Evolutionary conservation across 2,113 vertebrate species (phyloP).

Genomic region (Oreochromis tanganicae): DNA sequence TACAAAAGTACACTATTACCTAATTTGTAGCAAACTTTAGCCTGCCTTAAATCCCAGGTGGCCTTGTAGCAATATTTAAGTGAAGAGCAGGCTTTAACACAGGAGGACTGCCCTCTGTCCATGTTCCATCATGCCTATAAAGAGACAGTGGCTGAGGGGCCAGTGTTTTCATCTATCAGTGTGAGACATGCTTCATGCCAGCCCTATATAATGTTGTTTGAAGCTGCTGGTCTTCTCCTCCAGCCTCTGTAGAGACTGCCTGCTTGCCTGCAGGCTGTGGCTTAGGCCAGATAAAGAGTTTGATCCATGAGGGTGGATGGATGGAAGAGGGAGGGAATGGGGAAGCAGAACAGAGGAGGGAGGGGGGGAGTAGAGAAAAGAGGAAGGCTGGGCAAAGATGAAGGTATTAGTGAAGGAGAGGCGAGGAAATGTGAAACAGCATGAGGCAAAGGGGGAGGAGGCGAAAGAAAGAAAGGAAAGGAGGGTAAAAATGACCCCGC

Average conservation of each 20-base stretch:
- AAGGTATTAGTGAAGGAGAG: slow-evolving; percentile 1
- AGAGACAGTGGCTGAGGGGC: slow-evolving; percentile 36
- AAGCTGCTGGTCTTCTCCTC: slow-evolving; percentile 55
- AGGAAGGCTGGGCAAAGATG: background rate
- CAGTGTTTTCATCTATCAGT: slow-evolving; percentile 59
- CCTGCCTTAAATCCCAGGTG: background rate
- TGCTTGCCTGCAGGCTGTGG: slow-evolving; percentile 60
- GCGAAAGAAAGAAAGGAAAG: background rate
- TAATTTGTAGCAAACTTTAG: background rate
- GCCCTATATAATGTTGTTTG: slow-evolving; percentile 66
- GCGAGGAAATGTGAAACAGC: background rate
- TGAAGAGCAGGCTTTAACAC: slow-evolving; percentile 22
- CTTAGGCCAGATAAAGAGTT: slow-evolving; percentile 71
- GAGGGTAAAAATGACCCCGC: slow-evolving; percentile 57
- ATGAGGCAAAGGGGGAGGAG: background rate
- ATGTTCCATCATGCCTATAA: slow-evolving; percentile 43
- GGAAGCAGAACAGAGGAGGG: slow-evolving; percentile 30
- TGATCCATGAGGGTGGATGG: slow-evolving; percentile 64
- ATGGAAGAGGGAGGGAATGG: slow-evolving; percentile 30
- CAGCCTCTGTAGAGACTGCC: slow-evolving; percentile 51
- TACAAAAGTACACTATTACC: background rate
- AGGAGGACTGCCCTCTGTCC: slow-evolving; percentile 2
- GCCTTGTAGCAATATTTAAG: slow-evolving; percentile 8
- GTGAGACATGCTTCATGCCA: slow-evolving; percentile 58
- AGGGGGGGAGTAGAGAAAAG: background rate